A percentile compares a stretch with the other conserved stretches of the same genome.
Conservation (phyloP, 2,797 vertebrate genomes). For the Spheniscus humboldti region DNA sequence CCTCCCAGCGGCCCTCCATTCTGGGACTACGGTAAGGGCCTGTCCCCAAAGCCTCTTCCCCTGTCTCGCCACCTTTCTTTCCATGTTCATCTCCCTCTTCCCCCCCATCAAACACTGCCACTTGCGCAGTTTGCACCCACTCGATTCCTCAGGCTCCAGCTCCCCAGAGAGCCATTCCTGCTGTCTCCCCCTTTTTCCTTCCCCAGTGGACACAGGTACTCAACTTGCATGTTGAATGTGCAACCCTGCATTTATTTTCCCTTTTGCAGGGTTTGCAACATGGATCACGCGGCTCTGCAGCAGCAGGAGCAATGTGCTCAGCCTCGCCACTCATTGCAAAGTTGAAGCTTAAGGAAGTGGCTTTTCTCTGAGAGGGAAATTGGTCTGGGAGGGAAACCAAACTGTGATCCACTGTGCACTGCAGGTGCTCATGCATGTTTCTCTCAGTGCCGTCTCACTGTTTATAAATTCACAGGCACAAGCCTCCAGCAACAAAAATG, state of each 20-base stretch:
- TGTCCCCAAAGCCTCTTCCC: neutral
- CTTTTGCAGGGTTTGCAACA: neutral
- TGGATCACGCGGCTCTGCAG: neutral
- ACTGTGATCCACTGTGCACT: neutral
- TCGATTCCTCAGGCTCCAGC: neutral
- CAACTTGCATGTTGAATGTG: accelerated
- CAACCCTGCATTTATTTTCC: neutral
- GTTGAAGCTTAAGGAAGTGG: neutral
- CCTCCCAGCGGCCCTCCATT: conserved; percentile 11
- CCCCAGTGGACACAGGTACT: neutral
- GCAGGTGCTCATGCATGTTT: neutral
- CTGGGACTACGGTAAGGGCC: conserved; percentile 69
- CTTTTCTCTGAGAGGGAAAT: neutral
- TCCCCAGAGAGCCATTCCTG: neutral
- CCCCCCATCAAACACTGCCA: neutral
- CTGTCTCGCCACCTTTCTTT: neutral
- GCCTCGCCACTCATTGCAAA: neutral
- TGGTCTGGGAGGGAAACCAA: neutral
- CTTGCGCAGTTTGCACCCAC: neutral
- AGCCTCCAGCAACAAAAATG: neutral
- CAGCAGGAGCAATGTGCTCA: neutral
- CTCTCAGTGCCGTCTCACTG: neutral
- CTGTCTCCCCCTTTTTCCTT: neutral
- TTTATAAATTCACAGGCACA: neutral
- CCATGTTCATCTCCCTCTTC: neutral